A percentile compares a stretch with the other conserved stretches of the same genome.
Conservation (phyloP, 2,797 vertebrate species). For the Gallinago solitaria region DNA sequence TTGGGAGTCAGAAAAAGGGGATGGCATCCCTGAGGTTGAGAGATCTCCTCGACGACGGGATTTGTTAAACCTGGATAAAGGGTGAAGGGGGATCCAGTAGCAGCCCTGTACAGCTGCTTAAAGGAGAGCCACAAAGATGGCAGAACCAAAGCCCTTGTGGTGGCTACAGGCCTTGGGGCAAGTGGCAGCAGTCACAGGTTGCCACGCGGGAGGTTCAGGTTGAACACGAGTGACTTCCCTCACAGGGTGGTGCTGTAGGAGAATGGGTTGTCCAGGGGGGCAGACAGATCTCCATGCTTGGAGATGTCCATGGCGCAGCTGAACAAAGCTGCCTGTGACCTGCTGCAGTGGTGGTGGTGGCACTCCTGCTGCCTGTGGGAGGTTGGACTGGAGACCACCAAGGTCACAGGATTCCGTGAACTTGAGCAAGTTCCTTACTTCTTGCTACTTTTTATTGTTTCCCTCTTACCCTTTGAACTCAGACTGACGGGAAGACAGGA, state of each 20-base stretch:
- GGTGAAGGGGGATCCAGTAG: neutral
- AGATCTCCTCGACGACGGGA: neutral
- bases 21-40: neutral
- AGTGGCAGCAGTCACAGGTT: neutral
- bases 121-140: neutral
- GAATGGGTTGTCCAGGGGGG: neutral
- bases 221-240: neutral
- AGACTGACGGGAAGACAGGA: neutral
- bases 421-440: neutral
- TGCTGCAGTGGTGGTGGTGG: neutral
- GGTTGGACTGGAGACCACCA: neutral
- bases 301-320: accelerated
- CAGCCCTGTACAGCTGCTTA: neutral
- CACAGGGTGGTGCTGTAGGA: neutral
- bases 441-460: neutral
- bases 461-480: neutral
- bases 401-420: neutral
- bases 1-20: neutral
- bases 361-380: neutral
- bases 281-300: neutral
- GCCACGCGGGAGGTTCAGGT: neutral
- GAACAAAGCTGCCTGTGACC: accelerated
- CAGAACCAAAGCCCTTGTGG: neutral
- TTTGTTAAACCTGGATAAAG: neutral
- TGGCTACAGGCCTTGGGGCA: accelerated